Conservation (phyloP, 2,888 invertebrate species). For the Lasiommata megera region DNA sequence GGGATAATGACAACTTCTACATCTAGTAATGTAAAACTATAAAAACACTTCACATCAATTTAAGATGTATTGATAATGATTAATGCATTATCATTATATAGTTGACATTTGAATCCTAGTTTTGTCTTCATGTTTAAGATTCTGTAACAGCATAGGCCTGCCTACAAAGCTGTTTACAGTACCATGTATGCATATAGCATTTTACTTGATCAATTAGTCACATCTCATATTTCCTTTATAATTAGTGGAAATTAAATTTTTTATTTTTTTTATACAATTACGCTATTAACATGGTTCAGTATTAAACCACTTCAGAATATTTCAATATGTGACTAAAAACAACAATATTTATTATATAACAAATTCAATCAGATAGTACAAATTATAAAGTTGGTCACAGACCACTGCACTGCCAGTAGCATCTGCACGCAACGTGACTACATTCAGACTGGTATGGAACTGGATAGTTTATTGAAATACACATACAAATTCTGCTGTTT, state of each 20-base stretch:
- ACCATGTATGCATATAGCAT: background rate
- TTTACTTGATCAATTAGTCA: background rate
- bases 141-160: conserved; percentile 21
- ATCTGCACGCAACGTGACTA: too few species aligned
- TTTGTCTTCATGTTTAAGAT: conserved; percentile 12
- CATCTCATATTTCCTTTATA: conserved; percentile 19
- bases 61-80: conserved; percentile 39
- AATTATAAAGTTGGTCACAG: conserved; percentile 36
- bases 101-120: conserved; percentile 41
- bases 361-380: conserved; percentile 51
- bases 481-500: too few species aligned
- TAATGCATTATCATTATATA: conserved; percentile 53
- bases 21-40: conserved; percentile 37
- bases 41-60: conserved; percentile 37
- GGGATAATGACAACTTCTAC: conserved; percentile 43
- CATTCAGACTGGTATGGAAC: too few species aligned
- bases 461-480: too few species aligned
- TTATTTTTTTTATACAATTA: background rate
- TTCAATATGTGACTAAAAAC: conserved; percentile 1
- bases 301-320: conserved; percentile 4
- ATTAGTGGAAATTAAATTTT: background rate
- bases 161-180: conserved; percentile 9
- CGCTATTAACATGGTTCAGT: conserved; percentile 18
- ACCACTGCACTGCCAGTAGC: too few species aligned
- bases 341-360: conserved; percentile 41